Conservation (phyloP, 2,113 vertebrate species). For the Anser brachyrhynchus region DNA sequence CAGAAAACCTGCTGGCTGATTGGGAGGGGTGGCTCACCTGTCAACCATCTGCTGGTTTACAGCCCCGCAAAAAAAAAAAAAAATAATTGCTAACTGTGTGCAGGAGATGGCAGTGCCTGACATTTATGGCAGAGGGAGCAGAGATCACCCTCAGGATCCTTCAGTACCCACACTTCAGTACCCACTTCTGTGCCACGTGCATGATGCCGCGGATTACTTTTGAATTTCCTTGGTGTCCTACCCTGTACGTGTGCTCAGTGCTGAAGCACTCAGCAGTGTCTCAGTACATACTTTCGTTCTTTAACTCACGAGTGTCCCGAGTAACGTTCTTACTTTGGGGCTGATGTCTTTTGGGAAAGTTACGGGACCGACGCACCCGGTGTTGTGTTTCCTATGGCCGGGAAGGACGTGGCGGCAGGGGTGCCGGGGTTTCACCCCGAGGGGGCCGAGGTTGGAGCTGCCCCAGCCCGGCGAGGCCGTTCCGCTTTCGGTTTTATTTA, state of each 20-base stretch:
- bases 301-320: neutral
- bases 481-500: neutral
- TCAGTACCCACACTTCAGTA: no score
- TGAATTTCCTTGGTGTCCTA: neutral
- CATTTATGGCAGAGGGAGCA: fast-evolving
- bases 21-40: neutral
- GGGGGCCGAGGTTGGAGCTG: no score
- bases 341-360: neutral
- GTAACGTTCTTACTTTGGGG: neutral
- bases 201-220: neutral
- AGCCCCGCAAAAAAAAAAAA: neutral
- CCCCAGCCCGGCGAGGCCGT: no score
- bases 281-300: neutral
- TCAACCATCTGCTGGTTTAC: neutral
- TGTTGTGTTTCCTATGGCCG: no score
- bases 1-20: neutral
- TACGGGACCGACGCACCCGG: neutral
- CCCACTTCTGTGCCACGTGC: fast-evolving
- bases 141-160: no score
- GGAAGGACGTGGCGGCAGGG: no score
- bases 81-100: fast-evolving
- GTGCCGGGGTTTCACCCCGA: no score
- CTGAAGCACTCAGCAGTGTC: neutral
- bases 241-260: fast-evolving
- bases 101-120: neutral